Base-by-base conservation (phyloP, 2,113 vertebrate species). In the Brevimyrus niger region DNA sequence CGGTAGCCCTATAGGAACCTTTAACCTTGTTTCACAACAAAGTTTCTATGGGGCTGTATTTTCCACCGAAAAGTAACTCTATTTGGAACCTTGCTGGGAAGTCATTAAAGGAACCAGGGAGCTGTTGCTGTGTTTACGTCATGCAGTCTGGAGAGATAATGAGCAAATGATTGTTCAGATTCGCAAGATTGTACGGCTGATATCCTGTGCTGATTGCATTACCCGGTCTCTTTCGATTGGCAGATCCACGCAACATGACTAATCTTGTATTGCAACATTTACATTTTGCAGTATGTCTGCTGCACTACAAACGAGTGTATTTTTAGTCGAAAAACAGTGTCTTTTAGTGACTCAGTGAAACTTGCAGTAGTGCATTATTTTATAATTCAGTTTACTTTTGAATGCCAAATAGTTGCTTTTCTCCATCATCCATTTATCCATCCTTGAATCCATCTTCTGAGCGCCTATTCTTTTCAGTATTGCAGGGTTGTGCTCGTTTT, bases 71-170 rank as follows among this genome's bases (percentile, higher is more conserved):
- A 80, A 42, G 15, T 80, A 38, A 80, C 31, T 76, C 31, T 13
- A 80, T 80, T 80, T 80, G 73, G 73, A 80, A 19, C 73, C 73
- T 80, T 80, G 73, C 73, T 80, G 73, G 35, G 73, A 80, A 80
- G 35, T 42, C 15, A 6, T 80, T 80, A 38, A 38, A 69, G 61
- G 38, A 80, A 42, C 17, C 73, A 80, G 31, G 42, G 73, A 17
- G 13, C 35, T 42, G 15, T 4, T 80, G 35, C 35, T 80, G 15
- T 80, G 35, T 80, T 80, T 80, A 17, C 19, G 73, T 42, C 35
- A 80, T 80, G 73, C 73, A 80, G 35, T 42, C 35, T 80, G 73
- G 38, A 38, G 73, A 38, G 73, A 80, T 80, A 35, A 80, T 35
- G 17, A 80, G 13, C 31, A 42, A 42, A 38, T 42, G 73, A 42